These are phyloP conservation scores for Crotalus horridus DNA, from an alignment of 2,113 vertebrate genomes.

Conservation along the genomic window DNA sequence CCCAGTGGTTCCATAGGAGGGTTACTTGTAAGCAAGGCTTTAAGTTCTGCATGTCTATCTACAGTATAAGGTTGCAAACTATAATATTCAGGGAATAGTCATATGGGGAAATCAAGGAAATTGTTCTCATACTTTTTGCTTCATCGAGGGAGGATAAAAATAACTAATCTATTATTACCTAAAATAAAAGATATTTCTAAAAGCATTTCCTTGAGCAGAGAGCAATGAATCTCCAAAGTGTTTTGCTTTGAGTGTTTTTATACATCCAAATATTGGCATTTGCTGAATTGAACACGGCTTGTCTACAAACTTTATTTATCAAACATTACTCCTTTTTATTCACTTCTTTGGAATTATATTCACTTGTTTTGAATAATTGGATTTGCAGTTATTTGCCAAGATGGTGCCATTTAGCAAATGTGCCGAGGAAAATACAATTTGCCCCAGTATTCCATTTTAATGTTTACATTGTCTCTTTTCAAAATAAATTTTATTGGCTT, in stretches of 20 bases:
- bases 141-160: not conserved
- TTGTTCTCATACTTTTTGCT: not conserved
- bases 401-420: constrained; percentile 34
- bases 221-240: not conserved
- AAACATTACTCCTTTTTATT: constrained; percentile 12
- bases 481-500: constrained; percentile 39
- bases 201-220: not conserved
- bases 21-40: not conserved
- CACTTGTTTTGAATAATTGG: constrained; percentile 26
- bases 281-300: not conserved
- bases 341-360: constrained; percentile 19
- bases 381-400: constrained; percentile 13
- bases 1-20: not conserved
- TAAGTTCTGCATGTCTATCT: not conserved
- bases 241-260: not conserved
- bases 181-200: not conserved
- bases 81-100: not conserved
- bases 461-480: constrained; percentile 37
- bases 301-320: not conserved
- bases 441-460: constrained; percentile 32
- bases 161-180: not conserved
- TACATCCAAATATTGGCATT: constrained; percentile 12
- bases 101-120: not conserved
- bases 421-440: constrained; percentile 27
- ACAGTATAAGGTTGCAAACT: not conserved